These are phyloP conservation scores for Hozukius guyotensis DNA, from an alignment of 2,797 vertebrate species.

Conservation along the genomic window DNA sequence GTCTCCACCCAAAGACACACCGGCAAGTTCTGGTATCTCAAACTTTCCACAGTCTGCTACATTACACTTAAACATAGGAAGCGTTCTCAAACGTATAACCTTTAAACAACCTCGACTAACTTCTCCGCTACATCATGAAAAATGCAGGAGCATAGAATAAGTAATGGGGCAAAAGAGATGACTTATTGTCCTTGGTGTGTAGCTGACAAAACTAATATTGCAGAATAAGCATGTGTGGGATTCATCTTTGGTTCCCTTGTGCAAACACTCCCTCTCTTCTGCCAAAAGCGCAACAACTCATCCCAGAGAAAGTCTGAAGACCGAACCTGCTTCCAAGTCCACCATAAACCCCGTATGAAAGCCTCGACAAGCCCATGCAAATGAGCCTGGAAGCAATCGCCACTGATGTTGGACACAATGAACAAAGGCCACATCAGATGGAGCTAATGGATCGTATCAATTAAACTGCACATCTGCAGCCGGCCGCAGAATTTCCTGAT, in stretches of 20 bases:
- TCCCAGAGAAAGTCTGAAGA: constrained; percentile 16
- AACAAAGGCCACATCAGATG: constrained; percentile 63
- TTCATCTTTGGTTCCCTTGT: constrained; percentile 17
- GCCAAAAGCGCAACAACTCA: constrained; percentile 33
- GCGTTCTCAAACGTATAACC: not conserved
- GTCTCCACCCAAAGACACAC: not conserved
- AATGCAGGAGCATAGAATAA: not conserved
- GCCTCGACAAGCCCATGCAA: constrained; percentile 35
- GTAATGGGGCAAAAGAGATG: constrained; percentile 9
- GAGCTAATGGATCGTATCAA: constrained; percentile 63
- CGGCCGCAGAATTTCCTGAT: constrained; percentile 44
- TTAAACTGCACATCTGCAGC: constrained; percentile 58
- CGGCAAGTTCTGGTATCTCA: not conserved
- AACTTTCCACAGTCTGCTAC: not conserved
- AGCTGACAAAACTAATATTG: constrained; percentile 5
- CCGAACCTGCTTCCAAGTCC: constrained; percentile 2
- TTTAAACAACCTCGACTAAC: not conserved
- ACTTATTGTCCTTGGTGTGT: constrained; percentile 7
- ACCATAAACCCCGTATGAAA: constrained; percentile 28
- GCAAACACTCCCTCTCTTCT: constrained; percentile 5
- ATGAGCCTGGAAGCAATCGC: constrained; percentile 72
- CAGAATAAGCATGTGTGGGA: constrained; percentile 20
- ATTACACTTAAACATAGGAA: not conserved
- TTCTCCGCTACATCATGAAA: constrained; percentile 1
- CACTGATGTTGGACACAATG: constrained; percentile 58